Evolutionary conservation across 2,888 invertebrate genomes (phyloP), one percentile per base, ranked within the genome.

Genomic region (Nycteola revayana): DNA sequence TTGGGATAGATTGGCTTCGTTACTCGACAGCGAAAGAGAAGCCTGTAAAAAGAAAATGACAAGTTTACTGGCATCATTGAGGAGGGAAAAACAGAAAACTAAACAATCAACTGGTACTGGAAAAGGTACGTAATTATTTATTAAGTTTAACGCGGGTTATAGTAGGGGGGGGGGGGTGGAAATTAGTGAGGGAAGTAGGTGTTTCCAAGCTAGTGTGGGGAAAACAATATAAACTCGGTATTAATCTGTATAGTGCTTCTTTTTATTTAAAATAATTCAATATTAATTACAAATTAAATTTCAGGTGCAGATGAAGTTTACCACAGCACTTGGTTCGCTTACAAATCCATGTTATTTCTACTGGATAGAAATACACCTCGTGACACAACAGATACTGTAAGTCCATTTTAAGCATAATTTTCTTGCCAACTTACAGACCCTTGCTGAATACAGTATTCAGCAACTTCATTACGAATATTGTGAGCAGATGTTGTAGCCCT

Each of bases 41-140:
- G 34, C 31, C 8, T 32, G 31, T 25, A 25, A 49, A 43, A 46
- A 46, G 38, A 48, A 49, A 48, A 43, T 41, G 41, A 48, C 39
- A 36, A 45, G 40, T 40, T 40, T 42, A 42, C 38, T 52, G 37
- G 40, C 43, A 36, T 44, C 48, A 41, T 38, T 44, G 35, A 40
- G 41, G 38, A 46, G 42, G 36, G 51, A 49, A 33, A 46, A 46
- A 42, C 36, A 35, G 34, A 45, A 43, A 45, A 32, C 34, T 34
- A 42, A 49, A 44, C 40, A 51, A 45, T 42, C 45, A 41, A 41
- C 38, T 48, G 21, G 45, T 42, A 48, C 51, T 25, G 47, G 45
- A 45, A 33, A 45, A 49, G 45, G 37, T 42, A 28, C 8, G 36
- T 36, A 30, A 21, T 18, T 36, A 36, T 25, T 25, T 26, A 28